Conservation (phyloP, 2,113 vertebrate genomes). For the Eira barbara region DNA sequence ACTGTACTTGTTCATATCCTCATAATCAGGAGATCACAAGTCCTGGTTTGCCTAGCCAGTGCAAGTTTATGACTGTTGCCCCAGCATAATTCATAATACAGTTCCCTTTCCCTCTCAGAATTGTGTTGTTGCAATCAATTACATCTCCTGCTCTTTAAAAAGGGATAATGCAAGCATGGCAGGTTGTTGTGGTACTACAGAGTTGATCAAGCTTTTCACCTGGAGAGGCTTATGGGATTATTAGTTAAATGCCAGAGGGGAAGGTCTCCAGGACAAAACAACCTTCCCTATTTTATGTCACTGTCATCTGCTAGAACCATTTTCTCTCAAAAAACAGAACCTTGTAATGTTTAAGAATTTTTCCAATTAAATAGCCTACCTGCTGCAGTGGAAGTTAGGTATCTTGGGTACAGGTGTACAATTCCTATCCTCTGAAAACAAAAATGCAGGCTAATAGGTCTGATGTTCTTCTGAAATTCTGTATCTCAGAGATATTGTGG, state of each 20-base stretch:
- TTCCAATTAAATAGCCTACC: neutral
- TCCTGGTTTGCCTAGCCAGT: neutral
- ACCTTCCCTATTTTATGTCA: neutral
- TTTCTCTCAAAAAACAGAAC: neutral
- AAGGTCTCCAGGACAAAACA: neutral
- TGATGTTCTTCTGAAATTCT: neutral
- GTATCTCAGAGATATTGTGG: neutral
- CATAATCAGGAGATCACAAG: neutral
- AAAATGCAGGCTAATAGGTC: neutral
- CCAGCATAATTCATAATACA: neutral
- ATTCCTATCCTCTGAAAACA: neutral
- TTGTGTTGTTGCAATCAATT: neutral
- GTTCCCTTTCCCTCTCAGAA: neutral
- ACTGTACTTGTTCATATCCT: neutral
- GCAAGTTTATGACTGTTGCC: neutral
- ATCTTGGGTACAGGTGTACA: neutral
- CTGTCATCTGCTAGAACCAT: neutral
- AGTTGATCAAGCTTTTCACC: neutral
- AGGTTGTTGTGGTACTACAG: too few relatives aligned
- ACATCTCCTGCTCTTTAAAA: neutral
- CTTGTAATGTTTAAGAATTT: neutral
- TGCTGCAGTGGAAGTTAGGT: neutral
- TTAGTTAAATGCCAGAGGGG: neutral
- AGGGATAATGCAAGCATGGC: neutral
- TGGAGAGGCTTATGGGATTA: neutral